Base-by-base conservation (phyloP, 2,888 invertebrate species). In the Harpalus rubripes region DNA sequence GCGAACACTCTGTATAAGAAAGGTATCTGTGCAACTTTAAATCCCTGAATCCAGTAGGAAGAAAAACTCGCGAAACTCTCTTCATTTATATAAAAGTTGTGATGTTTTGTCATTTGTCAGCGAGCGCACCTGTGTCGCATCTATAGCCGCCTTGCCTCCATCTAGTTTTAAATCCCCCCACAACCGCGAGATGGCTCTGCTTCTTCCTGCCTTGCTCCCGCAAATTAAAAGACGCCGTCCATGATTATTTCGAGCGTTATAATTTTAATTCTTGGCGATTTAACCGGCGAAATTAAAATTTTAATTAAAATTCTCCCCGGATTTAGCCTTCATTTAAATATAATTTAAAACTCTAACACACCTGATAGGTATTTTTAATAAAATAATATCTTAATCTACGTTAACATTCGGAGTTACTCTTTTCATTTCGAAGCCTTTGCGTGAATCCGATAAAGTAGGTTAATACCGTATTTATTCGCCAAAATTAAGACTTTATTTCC, bases 81-180 rank as follows among this genome's bases (percentile, higher is more conserved):
- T 78, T 84, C 84, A 84, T 84, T 84, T 84, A 84, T 84, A 78
- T 84, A 84, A 84, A 84, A 84, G 84, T 78, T 84, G 84, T 84
- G 84, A 84, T 84, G 78, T 84, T 84, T 65, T 78, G 84, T 84
- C 84, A 84, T 84, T 84, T 84, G 84, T 84, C 76, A 78, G 78
- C 76, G 65, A 7, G 63, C 74, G 68, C 84, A 84, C 84, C 84
- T 84, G 84, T 59, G 79, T 22, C 76, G 7, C 56, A n/a, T n/a
- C 72, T 15, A 32, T 5, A 32, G 32, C 32, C 32, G 32, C 32
- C 32, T 32, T 32, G 4, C 32, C 6, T 32, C 32, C 32, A 32
- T 32, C 2, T 32, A 32, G 2, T 32, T 5, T 68, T 56, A 58
- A 58, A 18, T 58, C 78, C 78, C 22, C 8, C 22, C 68, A 7